These are phyloP conservation scores for Paratilapia polleni DNA, from an alignment of 2,113 vertebrate genomes.

Conservation along the genomic window DNA sequence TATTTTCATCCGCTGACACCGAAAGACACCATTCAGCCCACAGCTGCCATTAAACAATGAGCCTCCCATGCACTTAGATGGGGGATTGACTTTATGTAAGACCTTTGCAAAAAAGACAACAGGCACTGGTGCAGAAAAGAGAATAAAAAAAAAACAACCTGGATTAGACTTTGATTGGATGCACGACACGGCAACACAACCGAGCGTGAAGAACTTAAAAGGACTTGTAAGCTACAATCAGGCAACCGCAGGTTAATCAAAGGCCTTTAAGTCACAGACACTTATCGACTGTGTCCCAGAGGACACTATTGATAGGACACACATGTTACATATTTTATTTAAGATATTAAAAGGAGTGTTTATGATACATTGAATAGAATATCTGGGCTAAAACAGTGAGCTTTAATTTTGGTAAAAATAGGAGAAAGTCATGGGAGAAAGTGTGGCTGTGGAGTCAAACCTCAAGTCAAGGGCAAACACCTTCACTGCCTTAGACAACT, in stretches of 20 bases:
- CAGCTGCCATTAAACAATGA: conserved; percentile 47
- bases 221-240: conserved; percentile 28
- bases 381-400: background rate
- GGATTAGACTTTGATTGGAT: conserved; percentile 56
- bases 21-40: conserved; percentile 25
- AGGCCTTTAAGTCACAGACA: conserved; percentile 1
- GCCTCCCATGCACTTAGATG: conserved; percentile 22
- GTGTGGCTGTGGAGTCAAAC: background rate
- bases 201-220: conserved; percentile 37
- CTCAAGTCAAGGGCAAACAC: background rate
- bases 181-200: background rate
- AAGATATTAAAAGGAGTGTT: background rate
- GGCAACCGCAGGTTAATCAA: conserved; percentile 49
- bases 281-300: conserved; percentile 42
- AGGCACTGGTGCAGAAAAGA: conserved; percentile 49
- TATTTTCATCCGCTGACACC: conserved; percentile 40
- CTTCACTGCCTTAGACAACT: background rate
- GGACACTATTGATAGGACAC: conserved; percentile 25
- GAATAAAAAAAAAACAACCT: conserved; percentile 12
- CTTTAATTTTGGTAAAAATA: no score
- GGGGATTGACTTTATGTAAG: conserved; percentile 60
- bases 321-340: background rate
- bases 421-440: background rate
- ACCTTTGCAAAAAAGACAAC: conserved; percentile 66
- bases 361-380: background rate